Evolutionary conservation across 2,888 invertebrate species (phyloP).

Genomic region (Crossocerus cetratus): DNA sequence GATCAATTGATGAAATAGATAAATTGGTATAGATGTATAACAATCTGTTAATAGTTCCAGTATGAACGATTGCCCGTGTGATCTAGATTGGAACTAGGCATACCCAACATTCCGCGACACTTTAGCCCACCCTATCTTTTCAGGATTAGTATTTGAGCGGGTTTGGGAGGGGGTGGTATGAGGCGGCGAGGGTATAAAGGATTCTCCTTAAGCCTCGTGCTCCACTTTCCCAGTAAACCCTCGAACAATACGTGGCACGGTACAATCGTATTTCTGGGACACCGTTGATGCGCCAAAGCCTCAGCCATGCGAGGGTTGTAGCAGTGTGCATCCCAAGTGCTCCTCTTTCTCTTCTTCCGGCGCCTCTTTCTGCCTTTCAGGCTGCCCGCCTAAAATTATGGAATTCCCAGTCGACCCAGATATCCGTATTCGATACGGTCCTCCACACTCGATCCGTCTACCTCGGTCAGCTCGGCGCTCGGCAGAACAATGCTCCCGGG

Average conservation of each 20-base stretch:
- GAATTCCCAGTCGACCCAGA: background rate
- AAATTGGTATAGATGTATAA: no score
- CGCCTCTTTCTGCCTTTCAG: background rate
- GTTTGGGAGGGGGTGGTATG: background rate
- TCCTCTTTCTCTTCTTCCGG: slow-evolving; percentile 5
- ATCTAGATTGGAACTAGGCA: no score
- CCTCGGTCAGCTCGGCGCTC: no score
- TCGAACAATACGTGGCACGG: slow-evolving; percentile 29
- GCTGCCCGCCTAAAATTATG: background rate
- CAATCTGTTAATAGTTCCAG: no score
- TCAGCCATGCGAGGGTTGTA: slow-evolving; percentile 29
- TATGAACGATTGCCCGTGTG: no score
- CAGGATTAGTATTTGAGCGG: background rate
- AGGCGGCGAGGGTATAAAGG: background rate
- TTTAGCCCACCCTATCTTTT: background rate
- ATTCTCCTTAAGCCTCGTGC: background rate
- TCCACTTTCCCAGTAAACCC: slow-evolving; percentile 20
- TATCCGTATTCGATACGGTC: no score
- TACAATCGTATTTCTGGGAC: slow-evolving; percentile 34
- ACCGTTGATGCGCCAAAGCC: slow-evolving; percentile 15
- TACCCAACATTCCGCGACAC: no score
- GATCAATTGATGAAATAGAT: no score
- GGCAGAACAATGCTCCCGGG: background rate
- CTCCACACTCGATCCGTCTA: no score
- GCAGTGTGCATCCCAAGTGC: slow-evolving; percentile 21